Evolutionary conservation across 2,888 invertebrate genomes (phyloP).

Genomic region (Uropetala carovei): DNA sequence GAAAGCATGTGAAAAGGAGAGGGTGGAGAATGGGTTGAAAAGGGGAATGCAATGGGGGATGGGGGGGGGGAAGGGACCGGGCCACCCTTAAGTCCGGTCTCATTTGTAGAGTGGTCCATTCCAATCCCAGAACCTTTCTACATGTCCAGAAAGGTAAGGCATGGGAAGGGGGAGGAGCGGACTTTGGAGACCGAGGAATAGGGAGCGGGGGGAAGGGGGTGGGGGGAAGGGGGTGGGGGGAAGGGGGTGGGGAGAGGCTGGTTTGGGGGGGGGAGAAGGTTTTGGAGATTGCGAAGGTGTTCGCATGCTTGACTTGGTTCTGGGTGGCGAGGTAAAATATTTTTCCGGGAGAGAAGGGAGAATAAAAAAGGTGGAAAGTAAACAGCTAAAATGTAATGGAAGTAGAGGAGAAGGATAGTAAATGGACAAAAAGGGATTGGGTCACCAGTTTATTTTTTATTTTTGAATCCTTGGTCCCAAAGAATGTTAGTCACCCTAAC

Average conservation of each 20-base stretch:
- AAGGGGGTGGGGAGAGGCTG: not conserved
- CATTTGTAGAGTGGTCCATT: constrained; percentile 63
- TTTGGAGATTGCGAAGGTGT: constrained; percentile 42
- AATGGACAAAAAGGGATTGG: not conserved
- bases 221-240: not conserved
- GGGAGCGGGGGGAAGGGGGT: not conserved
- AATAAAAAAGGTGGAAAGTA: not conserved
- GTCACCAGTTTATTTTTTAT: not conserved
- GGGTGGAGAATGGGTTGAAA: not conserved
- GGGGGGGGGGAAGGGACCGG: not conserved
- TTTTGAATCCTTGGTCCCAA: not conserved
- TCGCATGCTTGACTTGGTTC: constrained; percentile 27
- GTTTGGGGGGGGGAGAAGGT: constrained; percentile 2
- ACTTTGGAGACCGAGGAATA: not conserved
- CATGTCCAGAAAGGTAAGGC: constrained; percentile 45
- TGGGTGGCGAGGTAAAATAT: not conserved
- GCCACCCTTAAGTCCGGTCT: constrained; percentile 38
- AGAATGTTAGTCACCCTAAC: no score
- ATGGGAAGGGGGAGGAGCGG: not conserved
- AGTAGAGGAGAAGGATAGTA: not conserved
- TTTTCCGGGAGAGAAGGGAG: not conserved
- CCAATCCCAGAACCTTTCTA: constrained; percentile 51
- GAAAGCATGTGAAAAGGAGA: not conserved
- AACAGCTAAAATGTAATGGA: constrained; percentile 3
- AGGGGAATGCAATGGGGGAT: not conserved